Percentiles rank a stretch among this genome's conserved stretches.
These are phyloP conservation scores for Dione vanillae DNA, from an alignment of 2,888 invertebrate genomes.

Conservation along the genomic window DNA sequence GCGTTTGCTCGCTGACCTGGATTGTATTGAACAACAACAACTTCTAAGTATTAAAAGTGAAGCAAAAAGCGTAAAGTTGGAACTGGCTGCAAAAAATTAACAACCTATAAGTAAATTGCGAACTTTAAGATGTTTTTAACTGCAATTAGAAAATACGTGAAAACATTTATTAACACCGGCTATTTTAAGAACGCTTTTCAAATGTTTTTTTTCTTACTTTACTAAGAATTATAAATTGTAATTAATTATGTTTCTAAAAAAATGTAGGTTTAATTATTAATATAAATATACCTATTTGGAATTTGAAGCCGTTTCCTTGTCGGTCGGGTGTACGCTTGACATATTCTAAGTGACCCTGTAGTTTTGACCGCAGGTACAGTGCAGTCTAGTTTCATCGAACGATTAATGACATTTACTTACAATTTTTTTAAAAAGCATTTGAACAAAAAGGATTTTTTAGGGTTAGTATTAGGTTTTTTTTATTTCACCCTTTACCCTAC, in stretches of 20 bases:
- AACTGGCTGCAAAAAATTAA: constrained; percentile 17
- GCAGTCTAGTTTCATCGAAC: too few relatives aligned
- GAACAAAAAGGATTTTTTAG: too few relatives aligned
- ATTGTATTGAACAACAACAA: constrained; percentile 17
- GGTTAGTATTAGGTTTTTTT: too few relatives aligned
- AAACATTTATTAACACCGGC: constrained; percentile 22
- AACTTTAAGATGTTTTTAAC: constrained; percentile 37
- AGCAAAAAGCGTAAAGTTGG: not conserved
- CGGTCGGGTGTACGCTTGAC: too few relatives aligned
- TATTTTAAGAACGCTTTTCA: constrained; percentile 36
- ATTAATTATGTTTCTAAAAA: constrained; percentile 1
- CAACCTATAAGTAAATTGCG: constrained; percentile 19
- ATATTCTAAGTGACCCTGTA: too few relatives aligned
- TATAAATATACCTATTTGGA: too few relatives aligned
- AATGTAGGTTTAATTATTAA: too few relatives aligned
- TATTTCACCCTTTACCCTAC: too few relatives aligned
- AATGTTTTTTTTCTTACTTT: constrained; percentile 25
- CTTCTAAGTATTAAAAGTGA: constrained; percentile 16
- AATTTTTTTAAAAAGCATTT: too few relatives aligned
- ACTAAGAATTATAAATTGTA: constrained; percentile 9
- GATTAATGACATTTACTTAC: too few relatives aligned
- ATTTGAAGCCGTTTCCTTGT: too few relatives aligned
- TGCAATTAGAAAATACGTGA: constrained; percentile 45
- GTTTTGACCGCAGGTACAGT: too few relatives aligned
- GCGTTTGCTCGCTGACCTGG: constrained; percentile 13